A percentile compares a stretch with the other conserved stretches of the same genome.
Evolutionary conservation across 2,113 vertebrate species (phyloP).

Genomic region (Hydropotes inermis): DNA sequence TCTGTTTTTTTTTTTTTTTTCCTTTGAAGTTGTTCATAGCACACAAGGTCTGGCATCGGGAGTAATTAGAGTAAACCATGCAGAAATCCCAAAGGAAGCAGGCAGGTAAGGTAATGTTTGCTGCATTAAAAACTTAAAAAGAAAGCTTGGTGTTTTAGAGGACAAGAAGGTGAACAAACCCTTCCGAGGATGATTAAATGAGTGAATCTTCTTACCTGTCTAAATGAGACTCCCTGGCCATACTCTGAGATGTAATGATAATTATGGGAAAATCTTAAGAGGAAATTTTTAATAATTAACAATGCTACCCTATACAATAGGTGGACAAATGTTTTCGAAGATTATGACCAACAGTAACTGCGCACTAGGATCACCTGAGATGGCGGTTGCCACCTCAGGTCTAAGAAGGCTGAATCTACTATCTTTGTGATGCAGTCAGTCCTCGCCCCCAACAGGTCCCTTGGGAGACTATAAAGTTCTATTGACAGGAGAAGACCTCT

Average conservation of each 20-base stretch:
- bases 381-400: accelerated
- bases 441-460: not conserved
- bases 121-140: slow-evolving; percentile 75
- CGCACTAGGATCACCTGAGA: not conserved
- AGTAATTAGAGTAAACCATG: slow-evolving; percentile 80
- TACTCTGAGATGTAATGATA: slow-evolving; percentile 45
- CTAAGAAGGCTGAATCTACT: not conserved
- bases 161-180: slow-evolving; percentile 61
- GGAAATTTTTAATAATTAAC: slow-evolving; percentile 55
- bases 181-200: slow-evolving; percentile 55
- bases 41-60: slow-evolving; percentile 72
- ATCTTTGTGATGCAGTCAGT: not conserved
- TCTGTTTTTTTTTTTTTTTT: slow-evolving; percentile 17
- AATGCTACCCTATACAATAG: not conserved
- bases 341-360: not conserved
- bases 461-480: not conserved
- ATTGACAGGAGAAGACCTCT: not conserved
- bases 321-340: not conserved
- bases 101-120: slow-evolving; percentile 75
- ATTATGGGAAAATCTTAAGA: slow-evolving; percentile 16
- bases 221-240: not conserved
- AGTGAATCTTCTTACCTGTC: slow-evolving; percentile 54
- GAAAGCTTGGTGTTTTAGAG: slow-evolving; percentile 69
- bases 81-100: slow-evolving; percentile 78
- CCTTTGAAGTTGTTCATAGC: slow-evolving; percentile 78